Evolutionary conservation across 2,888 invertebrate species (phyloP), one percentile per base, ranked within the genome.

Genomic region (Microchrysa polita): DNA sequence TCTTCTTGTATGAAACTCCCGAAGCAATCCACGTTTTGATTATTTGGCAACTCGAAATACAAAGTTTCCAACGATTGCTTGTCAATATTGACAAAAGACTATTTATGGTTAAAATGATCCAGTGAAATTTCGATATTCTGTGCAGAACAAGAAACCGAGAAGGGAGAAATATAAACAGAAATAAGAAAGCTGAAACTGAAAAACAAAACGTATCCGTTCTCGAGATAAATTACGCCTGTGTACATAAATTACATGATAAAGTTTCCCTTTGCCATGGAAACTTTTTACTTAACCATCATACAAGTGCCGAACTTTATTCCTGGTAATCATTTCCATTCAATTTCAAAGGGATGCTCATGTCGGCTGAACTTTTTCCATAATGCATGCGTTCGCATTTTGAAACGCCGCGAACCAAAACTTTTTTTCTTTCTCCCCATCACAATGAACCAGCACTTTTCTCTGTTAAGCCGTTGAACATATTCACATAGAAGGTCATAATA

Each of bases 71-170:
- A 12, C 14, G 48, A 48, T 48, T 48, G 5, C 14, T 48, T n/a
- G 16, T 48, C 12, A 48, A 48, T 48, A 48, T 48, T 48, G 48
- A 48, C 48, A n/a, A 48, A 48, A 48, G 48, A n/a, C 48, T n/a
- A 48, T 48, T 48, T 48, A 48, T 34, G 27, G 27, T 48, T 48
- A 48, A n/a, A 48, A 34, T 34, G 7, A 34, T 34, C 27, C 27
- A 34, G 4, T 34, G 48, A n/a, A 48, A 48, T 48, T 48, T 10
- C 2, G 2, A n/a, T n/a, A 48, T 48, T 48, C 16, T 48, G 7
- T 42, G 4, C 48, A 5, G 48, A n/a, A 48, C 48, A 48, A 48
- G 12, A 48, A 48, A n/a, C 12, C n/a, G 27, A 34, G 7, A 2
- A 5, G 27, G 27, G 5, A 12, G 16, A 48, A 48, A 48, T n/a